phyloP scores from a whole-genome alignment of 1,140 invertebrate species.

The Drosophila nebulosa region DNA sequence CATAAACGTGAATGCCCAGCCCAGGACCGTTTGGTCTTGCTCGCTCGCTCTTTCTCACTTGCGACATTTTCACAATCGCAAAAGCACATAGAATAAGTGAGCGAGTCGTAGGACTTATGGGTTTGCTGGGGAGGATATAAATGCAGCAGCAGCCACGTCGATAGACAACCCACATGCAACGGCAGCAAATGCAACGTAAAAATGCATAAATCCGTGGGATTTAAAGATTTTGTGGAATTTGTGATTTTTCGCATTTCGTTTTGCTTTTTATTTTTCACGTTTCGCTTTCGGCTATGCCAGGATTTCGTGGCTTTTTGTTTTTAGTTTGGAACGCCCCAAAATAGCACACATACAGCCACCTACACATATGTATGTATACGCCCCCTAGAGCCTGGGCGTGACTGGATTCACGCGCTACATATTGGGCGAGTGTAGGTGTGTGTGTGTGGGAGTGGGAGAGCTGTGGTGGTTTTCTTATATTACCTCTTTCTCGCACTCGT shows the following conservation, averaged over 20 bases:
- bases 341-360: background rate
- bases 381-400: conserved; percentile 41
- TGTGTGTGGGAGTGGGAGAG: background rate
- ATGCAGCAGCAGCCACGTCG: background rate
- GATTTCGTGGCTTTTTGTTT: conserved; percentile 6
- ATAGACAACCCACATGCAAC: conserved; percentile 37
- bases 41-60: background rate
- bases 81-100: conserved; percentile 41
- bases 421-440: background rate
- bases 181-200: conserved; percentile 72
- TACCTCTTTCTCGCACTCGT: background rate
- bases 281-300: conserved; percentile 38
- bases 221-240: conserved; percentile 76
- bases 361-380: background rate
- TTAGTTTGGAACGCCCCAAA: conserved; percentile 29
- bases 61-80: conserved; percentile 50
- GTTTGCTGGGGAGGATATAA: background rate
- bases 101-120: background rate
- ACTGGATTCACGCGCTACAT: conserved; percentile 68
- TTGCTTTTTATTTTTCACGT: conserved; percentile 55
- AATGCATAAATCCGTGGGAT: conserved; percentile 76
- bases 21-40: background rate
- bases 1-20: conserved; percentile 51
- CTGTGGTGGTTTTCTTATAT: background rate
- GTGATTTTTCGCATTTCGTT: conserved; percentile 72